Percentiles rank a stretch among this genome's conserved stretches.
These are phyloP conservation scores for Ceramica pisi DNA, from an alignment of 2,888 invertebrate genomes.

Conservation along the genomic window DNA sequence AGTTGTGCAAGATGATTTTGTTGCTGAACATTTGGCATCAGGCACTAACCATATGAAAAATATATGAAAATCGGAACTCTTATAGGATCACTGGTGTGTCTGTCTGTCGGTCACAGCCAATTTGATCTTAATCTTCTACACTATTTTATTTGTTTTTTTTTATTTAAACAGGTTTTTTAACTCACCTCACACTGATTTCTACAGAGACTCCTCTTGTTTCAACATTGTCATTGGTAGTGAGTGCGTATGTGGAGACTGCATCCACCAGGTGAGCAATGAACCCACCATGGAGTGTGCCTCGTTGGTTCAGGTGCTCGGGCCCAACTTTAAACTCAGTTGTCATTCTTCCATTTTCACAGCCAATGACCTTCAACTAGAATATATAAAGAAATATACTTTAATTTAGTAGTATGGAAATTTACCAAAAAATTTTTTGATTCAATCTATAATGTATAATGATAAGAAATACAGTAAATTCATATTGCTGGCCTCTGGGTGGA, in stretches of 20 bases:
- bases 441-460: too few relatives aligned
- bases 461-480: too few relatives aligned
- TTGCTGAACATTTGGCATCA: too few relatives aligned
- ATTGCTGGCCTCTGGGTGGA: too few relatives aligned
- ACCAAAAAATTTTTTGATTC: too few relatives aligned
- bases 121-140: not conserved
- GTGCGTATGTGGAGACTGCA: constrained; percentile 94
- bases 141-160: not conserved
- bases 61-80: too few relatives aligned
- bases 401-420: too few relatives aligned
- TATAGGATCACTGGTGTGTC: too few relatives aligned
- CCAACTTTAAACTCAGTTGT: constrained; percentile 94
- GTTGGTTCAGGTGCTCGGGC: constrained; percentile 93
- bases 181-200: constrained; percentile 95
- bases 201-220: constrained; percentile 95
- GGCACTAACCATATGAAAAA: too few relatives aligned
- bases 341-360: constrained; percentile 93
- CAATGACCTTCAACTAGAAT: constrained; percentile 81
- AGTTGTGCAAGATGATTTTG: too few relatives aligned
- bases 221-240: constrained; percentile 92
- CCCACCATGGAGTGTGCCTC: constrained; percentile 96
- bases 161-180: not conserved
- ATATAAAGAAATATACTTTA: not conserved
- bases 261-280: constrained; percentile 94
- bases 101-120: too few relatives aligned